These are phyloP conservation scores for Fragum fragum DNA, from an alignment of 2,888 invertebrate genomes.

Conservation along the genomic window DNA sequence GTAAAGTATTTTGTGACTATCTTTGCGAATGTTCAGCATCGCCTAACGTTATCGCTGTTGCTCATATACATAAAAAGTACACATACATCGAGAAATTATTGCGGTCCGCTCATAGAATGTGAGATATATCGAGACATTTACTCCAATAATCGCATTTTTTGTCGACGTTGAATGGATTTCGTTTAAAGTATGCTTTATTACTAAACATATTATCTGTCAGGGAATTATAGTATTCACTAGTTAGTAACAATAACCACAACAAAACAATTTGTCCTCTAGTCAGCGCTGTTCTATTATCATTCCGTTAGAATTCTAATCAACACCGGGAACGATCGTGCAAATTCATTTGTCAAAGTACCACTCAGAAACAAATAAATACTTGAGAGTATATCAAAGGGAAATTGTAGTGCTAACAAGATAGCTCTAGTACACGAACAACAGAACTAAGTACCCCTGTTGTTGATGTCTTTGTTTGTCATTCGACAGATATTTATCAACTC, in stretches of 20 bases:
- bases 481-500: not conserved
- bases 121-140: too few species aligned
- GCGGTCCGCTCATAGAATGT: too few species aligned
- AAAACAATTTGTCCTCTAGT: not conserved
- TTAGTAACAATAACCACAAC: not conserved
- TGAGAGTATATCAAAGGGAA: slow-evolving; percentile 6
- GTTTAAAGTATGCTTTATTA: not conserved
- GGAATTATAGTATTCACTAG: not conserved
- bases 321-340: not conserved
- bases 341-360: slow-evolving; percentile 6
- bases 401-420: slow-evolving; percentile 3
- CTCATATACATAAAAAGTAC: too few species aligned
- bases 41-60: too few species aligned
- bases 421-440: not conserved
- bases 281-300: not conserved
- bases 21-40: too few species aligned
- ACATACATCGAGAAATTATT: too few species aligned
- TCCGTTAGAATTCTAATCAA: not conserved
- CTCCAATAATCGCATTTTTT: too few species aligned
- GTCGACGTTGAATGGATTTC: too few species aligned
- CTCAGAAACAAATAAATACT: not conserved
- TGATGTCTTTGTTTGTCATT: not conserved
- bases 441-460: not conserved
- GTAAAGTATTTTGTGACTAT: too few species aligned
- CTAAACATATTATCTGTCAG: not conserved